Evolutionary conservation across 64 coral and sea anemone genomes (phyloP).

Genomic region (Astreopora myriophthalma): DNA sequence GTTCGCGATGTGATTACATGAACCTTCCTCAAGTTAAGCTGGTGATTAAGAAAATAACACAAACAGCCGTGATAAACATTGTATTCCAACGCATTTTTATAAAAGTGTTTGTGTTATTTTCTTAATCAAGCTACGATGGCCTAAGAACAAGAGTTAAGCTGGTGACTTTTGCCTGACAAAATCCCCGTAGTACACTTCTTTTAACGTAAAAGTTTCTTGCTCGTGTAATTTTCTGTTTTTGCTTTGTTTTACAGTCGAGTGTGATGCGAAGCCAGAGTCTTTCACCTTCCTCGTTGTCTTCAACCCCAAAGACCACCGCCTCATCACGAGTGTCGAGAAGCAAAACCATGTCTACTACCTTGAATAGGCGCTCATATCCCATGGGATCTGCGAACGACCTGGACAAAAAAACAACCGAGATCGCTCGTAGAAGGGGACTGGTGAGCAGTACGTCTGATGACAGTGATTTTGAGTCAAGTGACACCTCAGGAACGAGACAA

Average conservation of each 20-base stretch:
- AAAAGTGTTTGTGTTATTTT: too few species aligned
- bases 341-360: conserved; percentile 57
- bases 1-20: too few species aligned
- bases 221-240: too few species aligned
- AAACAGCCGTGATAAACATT: too few species aligned
- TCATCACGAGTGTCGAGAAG: conserved; percentile 41
- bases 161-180: too few species aligned
- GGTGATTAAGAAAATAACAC: too few species aligned
- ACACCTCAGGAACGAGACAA: conserved; percentile 21
- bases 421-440: conserved; percentile 7
- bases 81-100: too few species aligned
- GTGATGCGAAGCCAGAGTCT: conserved; percentile 68
- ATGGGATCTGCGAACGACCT: neutral
- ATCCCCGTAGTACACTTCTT: too few species aligned
- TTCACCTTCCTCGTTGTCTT: conserved; percentile 27
- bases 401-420: conserved; percentile 9
- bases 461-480: conserved; percentile 69
- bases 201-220: too few species aligned
- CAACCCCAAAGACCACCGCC: conserved; percentile 22
- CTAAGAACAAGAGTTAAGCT: too few species aligned
- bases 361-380: conserved; percentile 4
- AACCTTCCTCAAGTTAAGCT: too few species aligned
- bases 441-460: conserved; percentile 84
- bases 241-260: conserved; percentile 37
- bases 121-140: too few species aligned